A percentile compares a stretch with the other conserved stretches of the same genome.
These are phyloP conservation scores for Petrosia ficiformis DNA, from an alignment of 37 sponge, comb jelly and placozoan genomes.

Conservation along the genomic window DNA sequence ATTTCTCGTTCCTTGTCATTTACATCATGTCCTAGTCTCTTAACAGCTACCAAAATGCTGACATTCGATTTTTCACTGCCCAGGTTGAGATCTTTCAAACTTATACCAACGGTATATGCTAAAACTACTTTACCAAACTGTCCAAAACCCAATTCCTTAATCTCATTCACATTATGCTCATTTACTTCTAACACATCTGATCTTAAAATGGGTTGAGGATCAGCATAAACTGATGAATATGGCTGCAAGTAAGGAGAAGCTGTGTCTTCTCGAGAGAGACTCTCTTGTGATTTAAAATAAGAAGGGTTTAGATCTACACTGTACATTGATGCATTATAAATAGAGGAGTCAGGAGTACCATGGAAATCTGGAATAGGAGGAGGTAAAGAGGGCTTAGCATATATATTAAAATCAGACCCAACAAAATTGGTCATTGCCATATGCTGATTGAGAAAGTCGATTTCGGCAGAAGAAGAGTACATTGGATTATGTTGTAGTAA, in stretches of 20 bases:
- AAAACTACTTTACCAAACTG: constrained; percentile 84
- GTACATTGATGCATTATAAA: constrained; percentile 28
- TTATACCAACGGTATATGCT: constrained; percentile 57
- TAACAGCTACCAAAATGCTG: constrained; percentile 61
- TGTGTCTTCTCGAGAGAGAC: neutral
- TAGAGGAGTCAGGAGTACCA: neutral
- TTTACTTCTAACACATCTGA: constrained; percentile 12
- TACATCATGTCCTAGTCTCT: constrained; percentile 50
- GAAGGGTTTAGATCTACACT: constrained; percentile 32
- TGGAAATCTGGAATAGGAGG: neutral
- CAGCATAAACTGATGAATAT: constrained; percentile 60
- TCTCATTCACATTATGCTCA: constrained; percentile 17
- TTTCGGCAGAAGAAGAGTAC: neutral
- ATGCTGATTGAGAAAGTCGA: neutral
- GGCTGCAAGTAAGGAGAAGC: constrained; percentile 17
- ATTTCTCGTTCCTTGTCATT: constrained; percentile 12
- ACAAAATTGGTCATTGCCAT: neutral
- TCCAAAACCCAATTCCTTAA: constrained; percentile 58
- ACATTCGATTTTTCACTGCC: neutral
- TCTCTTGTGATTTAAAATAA: constrained; percentile 6
- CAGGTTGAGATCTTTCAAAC: constrained; percentile 37
- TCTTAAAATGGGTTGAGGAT: constrained; percentile 20
- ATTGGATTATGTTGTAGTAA: neutral
- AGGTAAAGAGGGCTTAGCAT: neutral
- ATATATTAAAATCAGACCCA: neutral